Percentiles rank a stretch among this genome's conserved stretches.
phyloP scores from a whole-genome alignment of 2,113 vertebrate species.

The Taurulus bubalis region DNA sequence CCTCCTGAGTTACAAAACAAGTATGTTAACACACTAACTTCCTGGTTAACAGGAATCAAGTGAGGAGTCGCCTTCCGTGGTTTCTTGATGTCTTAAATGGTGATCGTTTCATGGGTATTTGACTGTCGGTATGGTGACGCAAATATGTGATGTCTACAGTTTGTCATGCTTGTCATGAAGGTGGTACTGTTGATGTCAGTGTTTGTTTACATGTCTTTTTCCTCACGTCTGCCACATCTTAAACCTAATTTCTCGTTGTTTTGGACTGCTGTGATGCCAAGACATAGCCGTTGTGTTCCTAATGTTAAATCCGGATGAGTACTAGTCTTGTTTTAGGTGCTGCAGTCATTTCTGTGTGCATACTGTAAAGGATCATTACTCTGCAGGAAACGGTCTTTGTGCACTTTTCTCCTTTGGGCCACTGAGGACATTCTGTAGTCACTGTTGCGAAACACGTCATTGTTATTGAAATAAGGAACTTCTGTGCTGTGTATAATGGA shows the following conservation, averaged over 20 bases:
- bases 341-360: constrained; percentile 43
- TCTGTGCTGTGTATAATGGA: constrained; percentile 9
- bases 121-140: constrained; percentile 46
- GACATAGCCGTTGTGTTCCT: constrained; percentile 6
- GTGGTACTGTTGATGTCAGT: constrained; percentile 48
- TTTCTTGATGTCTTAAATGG: constrained; percentile 56
- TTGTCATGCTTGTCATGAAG: constrained; percentile 55
- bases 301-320: constrained; percentile 21
- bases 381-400: constrained; percentile 29
- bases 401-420: constrained; percentile 30
- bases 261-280: constrained; percentile 21
- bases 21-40: constrained; percentile 61
- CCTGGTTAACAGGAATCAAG: constrained; percentile 18
- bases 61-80: constrained; percentile 8
- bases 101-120: constrained; percentile 55
- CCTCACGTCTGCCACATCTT: constrained; percentile 29
- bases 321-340: constrained; percentile 1
- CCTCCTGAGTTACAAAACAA: constrained; percentile 45
- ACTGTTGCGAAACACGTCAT: constrained; percentile 30
- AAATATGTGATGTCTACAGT: constrained; percentile 48
- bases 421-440: constrained; percentile 7
- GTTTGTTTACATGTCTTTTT: constrained; percentile 49
- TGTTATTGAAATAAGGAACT: constrained; percentile 54
- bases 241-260: constrained; percentile 27
- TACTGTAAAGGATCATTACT: constrained; percentile 39